Evolutionary conservation across 2,888 invertebrate genomes (phyloP), one percentile per base, ranked within the genome.

Genomic region (Harpagoxenus sublaevis): DNA sequence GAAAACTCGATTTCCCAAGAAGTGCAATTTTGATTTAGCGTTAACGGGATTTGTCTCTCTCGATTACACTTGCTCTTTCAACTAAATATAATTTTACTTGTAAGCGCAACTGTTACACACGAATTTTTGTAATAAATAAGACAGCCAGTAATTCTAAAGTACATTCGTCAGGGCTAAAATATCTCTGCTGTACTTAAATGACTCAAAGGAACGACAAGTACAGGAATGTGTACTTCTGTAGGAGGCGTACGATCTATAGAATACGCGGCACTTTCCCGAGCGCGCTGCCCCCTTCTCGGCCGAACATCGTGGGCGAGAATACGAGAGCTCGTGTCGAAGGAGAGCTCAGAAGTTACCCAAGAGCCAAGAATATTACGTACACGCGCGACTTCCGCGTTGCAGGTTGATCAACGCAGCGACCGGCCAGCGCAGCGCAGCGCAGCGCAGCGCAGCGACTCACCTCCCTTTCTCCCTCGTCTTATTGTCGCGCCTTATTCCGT

Each of bases 361-460:
- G 91, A 89, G 84, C 60, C 70, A n/a, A 74, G 88, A 88, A 91
- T 89, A 89, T 93, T 92, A 92, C 92, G 92, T 91, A 90, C 87
- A 87, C 86, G 79, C 86, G 87, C 74, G 89, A 92, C 93, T 93
- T 93, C 93, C 93, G 93, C 91, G 92, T 93, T 92, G 91, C 91
- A 91, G 91, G 90, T 91, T 91, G 90, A 90, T 90, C 91, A 91
- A 89, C 82, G 78, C 73, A 45, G 48, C 79, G 79, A 48, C 57
- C 83, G 86, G 63, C 86, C 65, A 84, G 35, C 48, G 66, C 66
- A 63, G 65, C 86, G 85, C 82, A 88, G 23, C 86, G 85, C 82
- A 88, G 23, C 48, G 66, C 66, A 63, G 65, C 86, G 85, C 82
- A 88, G 23, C 23, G 23, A 23, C 23, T 23, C 23, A 23, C 23